Conservation (phyloP, 2,113 vertebrate species). For the Sialia sialis region DNA sequence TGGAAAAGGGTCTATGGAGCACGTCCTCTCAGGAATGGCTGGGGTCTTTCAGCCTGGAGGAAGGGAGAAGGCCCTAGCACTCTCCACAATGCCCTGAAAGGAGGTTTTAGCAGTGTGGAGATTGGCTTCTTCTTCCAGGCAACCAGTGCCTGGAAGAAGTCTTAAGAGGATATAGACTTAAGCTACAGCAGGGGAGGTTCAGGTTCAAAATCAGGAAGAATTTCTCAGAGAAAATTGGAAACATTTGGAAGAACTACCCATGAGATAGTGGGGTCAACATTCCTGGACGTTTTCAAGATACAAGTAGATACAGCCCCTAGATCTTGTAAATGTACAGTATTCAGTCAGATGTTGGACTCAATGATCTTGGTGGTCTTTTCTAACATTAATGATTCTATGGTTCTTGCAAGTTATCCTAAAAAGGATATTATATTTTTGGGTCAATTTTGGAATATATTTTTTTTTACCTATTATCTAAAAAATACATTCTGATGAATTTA, state of each 20-base stretch:
- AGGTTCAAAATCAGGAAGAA: neutral
- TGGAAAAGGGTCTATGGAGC: neutral
- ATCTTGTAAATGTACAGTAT: neutral
- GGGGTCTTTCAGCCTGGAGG: neutral
- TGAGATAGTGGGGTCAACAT: neutral
- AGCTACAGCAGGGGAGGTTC: neutral
- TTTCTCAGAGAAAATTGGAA: neutral
- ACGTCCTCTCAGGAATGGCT: neutral
- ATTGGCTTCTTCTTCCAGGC: neutral
- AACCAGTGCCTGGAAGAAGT: neutral
- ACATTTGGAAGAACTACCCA: neutral
- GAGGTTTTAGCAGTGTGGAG: neutral
- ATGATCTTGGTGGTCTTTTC: neutral
- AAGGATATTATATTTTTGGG: neutral
- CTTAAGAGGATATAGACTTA: neutral
- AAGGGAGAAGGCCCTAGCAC: neutral
- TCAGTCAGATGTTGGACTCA: neutral
- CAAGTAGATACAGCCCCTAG: fast-evolving
- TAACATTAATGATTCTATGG: neutral
- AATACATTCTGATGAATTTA: neutral
- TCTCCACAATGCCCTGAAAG: neutral
- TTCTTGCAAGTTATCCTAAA: neutral
- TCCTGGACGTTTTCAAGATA: neutral
- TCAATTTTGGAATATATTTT: neutral
- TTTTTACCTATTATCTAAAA: neutral